Conservation (phyloP, 1,140 invertebrate species). For the Macrobrachium rosenbergii region DNA sequence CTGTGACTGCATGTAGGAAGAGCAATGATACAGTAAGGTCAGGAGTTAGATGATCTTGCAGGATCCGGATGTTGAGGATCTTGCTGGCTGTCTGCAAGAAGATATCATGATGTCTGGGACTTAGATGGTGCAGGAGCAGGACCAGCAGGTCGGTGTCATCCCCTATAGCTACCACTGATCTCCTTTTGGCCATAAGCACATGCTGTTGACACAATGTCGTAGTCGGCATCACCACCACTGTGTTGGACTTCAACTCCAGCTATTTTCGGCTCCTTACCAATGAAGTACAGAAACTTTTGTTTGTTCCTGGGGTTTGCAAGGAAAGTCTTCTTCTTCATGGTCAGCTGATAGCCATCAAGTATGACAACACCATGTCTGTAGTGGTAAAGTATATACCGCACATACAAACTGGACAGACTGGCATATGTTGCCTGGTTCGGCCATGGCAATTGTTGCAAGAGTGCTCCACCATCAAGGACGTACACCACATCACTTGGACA, state of each 20-base stretch:
- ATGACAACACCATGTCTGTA: slow-evolving; percentile 4
- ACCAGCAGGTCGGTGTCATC: not conserved
- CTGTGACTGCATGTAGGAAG: too few relatives aligned
- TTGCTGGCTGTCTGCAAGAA: slow-evolving; percentile 13
- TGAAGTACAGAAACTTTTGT: slow-evolving; percentile 26
- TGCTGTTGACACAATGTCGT: slow-evolving; percentile 13
- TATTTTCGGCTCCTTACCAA: not conserved
- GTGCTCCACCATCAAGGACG: slow-evolving; percentile 4
- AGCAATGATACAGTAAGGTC: too few relatives aligned
- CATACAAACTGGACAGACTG: slow-evolving; percentile 9
- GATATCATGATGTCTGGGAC: not conserved
- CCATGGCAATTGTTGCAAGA: slow-evolving; percentile 8
- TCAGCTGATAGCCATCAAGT: slow-evolving; percentile 3
- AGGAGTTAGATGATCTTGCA: slow-evolving; percentile 5
- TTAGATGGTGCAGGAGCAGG: slow-evolving; percentile 26
- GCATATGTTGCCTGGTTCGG: slow-evolving; percentile 4
- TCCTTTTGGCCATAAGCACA: not conserved
- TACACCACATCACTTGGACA: slow-evolving; percentile 9
- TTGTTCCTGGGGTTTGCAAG: slow-evolving; percentile 26
- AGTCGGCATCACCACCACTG: slow-evolving; percentile 5
- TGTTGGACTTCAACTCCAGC: too few relatives aligned
- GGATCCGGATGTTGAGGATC: not conserved
- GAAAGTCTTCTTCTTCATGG: slow-evolving; percentile 8
- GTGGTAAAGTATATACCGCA: too few relatives aligned
- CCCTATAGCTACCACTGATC: not conserved